Evolutionary conservation across 2,888 invertebrate species (phyloP).

Genomic region (Sesamia inferens): DNA sequence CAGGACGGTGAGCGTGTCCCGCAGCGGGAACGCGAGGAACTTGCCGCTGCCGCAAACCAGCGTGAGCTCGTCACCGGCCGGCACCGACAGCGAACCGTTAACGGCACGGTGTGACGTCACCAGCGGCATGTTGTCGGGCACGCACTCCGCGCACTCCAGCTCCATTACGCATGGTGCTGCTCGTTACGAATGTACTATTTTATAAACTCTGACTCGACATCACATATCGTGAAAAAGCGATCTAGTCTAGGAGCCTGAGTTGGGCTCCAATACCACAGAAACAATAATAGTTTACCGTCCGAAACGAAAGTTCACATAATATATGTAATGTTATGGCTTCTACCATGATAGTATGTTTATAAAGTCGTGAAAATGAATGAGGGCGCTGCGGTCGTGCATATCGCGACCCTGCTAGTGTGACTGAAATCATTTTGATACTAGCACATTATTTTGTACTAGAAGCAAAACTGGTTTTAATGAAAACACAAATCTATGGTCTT

Average conservation of each 20-base stretch:
- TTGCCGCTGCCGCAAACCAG: conserved; percentile 80
- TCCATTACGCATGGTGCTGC: conserved; percentile 81
- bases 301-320: too few relatives aligned
- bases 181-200: background rate
- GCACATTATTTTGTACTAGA: too few relatives aligned
- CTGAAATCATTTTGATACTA: too few relatives aligned
- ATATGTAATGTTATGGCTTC: too few relatives aligned
- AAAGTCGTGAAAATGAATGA: too few relatives aligned
- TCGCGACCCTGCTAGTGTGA: too few relatives aligned
- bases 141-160: conserved; percentile 82
- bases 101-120: conserved; percentile 79
- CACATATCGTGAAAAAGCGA: background rate
- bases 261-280: background rate
- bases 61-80: conserved; percentile 74
- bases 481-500: too few relatives aligned
- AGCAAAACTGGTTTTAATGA: too few relatives aligned
- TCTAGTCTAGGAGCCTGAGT: background rate
- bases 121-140: conserved; percentile 86
- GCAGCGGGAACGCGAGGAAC: conserved; percentile 80
- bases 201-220: background rate
- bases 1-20: conserved; percentile 63
- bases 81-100: conserved; percentile 67
- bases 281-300: background rate
- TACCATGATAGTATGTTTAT: too few relatives aligned
- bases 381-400: too few relatives aligned